Evolutionary conservation across 2,888 invertebrate genomes (phyloP).

Genomic region (Acleris literana): DNA sequence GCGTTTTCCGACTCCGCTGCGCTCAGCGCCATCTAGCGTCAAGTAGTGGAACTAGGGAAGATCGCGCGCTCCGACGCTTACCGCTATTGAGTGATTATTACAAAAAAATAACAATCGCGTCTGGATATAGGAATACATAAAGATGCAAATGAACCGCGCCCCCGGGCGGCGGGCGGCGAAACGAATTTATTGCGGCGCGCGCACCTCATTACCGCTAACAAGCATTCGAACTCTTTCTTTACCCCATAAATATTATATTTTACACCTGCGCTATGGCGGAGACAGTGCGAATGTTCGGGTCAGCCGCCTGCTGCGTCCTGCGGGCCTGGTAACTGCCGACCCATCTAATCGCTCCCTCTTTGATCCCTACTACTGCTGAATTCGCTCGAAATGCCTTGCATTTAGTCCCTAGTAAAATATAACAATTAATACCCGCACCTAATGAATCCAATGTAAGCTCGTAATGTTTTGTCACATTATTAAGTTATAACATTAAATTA

Average conservation of each 20-base stretch:
- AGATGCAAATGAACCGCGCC: conserved; percentile 77
- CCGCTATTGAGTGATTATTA: conserved; percentile 46
- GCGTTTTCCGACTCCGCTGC: conserved; percentile 47
- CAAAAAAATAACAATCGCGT: conserved; percentile 50
- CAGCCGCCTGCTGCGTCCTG: not conserved
- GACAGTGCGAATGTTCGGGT: conserved; percentile 36
- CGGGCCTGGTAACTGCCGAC: conserved; percentile 8
- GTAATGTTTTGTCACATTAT: too few relatives aligned
- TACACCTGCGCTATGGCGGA: conserved; percentile 73
- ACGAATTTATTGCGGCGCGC: conserved; percentile 76
- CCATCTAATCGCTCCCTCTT: conserved; percentile 25
- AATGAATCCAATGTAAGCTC: too few relatives aligned
- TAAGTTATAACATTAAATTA: too few relatives aligned
- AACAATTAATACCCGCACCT: too few relatives aligned
- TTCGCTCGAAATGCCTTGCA: not conserved
- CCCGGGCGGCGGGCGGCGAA: conserved; percentile 66
- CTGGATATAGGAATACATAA: conserved; percentile 64
- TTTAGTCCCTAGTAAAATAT: too few relatives aligned
- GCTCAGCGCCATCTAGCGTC: conserved; percentile 67
- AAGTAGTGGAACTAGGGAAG: conserved; percentile 55
- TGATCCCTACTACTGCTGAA: conserved; percentile 11
- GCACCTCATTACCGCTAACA: conserved; percentile 81
- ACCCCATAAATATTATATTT: conserved; percentile 81
- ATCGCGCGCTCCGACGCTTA: conserved; percentile 1
- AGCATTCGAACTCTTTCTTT: conserved; percentile 77